phyloP scores from a whole-genome alignment of 2,888 invertebrate genomes.

The Pycnomerus fuliginosus region DNA sequence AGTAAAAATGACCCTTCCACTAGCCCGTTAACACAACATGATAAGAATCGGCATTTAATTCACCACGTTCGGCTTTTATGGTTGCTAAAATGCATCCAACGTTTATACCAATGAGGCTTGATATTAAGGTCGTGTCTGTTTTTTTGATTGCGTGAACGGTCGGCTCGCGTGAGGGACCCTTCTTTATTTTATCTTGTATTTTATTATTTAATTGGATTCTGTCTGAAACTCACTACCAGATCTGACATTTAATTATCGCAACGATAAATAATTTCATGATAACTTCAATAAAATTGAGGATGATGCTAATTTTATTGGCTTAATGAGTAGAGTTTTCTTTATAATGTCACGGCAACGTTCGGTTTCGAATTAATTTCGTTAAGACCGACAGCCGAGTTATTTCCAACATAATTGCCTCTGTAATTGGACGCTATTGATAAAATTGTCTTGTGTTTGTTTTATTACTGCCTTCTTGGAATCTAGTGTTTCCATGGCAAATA shows the following conservation, averaged over 20 bases:
- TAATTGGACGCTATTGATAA: conserved; percentile 1
- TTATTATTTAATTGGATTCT: conserved; percentile 25
- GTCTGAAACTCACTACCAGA: conserved; percentile 11
- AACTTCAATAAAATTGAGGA: conserved; percentile 13
- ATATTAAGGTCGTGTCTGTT: no score
- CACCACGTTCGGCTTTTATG: no score
- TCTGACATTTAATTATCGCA: conserved; percentile 24
- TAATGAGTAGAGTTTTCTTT: conserved; percentile 6
- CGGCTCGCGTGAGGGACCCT: conserved; percentile 19
- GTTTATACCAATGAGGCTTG: no score
- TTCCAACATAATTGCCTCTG: background rate
- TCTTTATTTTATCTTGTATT: conserved; percentile 24
- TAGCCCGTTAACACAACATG: no score
- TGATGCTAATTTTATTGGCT: conserved; percentile 14
- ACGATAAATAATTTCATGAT: conserved; percentile 17
- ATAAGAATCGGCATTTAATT: no score
- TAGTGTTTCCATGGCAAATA: no score
- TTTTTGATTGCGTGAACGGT: conserved; percentile 16
- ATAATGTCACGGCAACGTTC: background rate
- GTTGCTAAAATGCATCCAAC: no score
- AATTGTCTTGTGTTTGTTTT: no score
- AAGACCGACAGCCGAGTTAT: background rate
- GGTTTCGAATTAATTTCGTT: background rate
- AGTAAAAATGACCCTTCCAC: no score
- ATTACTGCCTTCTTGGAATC: no score